Conservation (phyloP, 2,888 invertebrate species). For the Coelogynopora nodosa region DNA sequence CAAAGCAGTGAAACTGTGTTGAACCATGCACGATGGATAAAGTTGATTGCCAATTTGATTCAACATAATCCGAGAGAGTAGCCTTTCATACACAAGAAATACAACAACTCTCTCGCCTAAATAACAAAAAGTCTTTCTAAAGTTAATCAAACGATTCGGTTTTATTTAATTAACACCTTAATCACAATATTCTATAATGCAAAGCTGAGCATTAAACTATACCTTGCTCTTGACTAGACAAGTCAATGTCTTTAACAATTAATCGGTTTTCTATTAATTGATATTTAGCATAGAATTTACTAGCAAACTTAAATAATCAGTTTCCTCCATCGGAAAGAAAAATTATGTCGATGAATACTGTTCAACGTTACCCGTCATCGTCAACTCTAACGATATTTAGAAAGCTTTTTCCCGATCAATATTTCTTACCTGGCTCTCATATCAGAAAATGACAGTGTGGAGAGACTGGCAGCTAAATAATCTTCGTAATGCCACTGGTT, state of each 20-base stretch:
- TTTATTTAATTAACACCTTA: not conserved
- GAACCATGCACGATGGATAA: not conserved
- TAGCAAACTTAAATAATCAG: not conserved
- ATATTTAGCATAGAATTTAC: no score
- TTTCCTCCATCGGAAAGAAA: not conserved
- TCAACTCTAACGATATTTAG: not conserved
- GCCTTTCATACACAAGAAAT: not conserved
- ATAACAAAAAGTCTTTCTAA: no score
- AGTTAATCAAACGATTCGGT: no score
- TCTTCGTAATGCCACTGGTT: no score
- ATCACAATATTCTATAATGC: not conserved
- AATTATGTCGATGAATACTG: not conserved
- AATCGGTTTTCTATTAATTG: no score
- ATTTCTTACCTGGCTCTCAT: not conserved
- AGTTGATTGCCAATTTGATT: not conserved
- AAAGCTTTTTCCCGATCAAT: not conserved
- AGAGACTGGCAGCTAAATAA: not conserved
- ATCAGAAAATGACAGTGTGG: not conserved
- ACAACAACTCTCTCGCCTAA: no score
- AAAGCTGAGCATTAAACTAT: not conserved
- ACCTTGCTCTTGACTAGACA: not conserved
- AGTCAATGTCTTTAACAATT: not conserved
- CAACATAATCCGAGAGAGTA: not conserved
- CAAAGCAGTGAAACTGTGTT: not conserved
- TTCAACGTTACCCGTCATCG: not conserved